phyloP scores from a whole-genome alignment of 2,797 vertebrate species.

The Falco berigora region DNA sequence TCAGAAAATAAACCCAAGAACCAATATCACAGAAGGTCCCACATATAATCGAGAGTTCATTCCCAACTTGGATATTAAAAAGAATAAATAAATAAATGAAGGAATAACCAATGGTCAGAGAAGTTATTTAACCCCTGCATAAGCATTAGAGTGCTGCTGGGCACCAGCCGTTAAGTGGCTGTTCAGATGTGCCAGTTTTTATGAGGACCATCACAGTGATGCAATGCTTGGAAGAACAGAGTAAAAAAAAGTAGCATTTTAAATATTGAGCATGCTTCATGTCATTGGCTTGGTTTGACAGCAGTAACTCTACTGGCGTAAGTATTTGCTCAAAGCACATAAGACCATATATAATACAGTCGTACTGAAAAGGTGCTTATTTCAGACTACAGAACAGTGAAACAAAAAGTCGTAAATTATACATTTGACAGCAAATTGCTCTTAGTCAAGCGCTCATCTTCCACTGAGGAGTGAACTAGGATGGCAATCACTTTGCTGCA shows the following conservation, averaged over 20 bases:
- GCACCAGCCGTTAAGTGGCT: conserved; percentile 72
- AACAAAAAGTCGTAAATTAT: not conserved
- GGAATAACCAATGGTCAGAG: not conserved
- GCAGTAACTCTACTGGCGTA: not conserved
- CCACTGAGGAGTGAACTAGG: not conserved
- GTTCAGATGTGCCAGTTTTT: not conserved
- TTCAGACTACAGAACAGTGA: not conserved
- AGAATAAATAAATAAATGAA: not conserved
- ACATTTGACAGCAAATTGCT: not conserved
- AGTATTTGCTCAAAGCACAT: not conserved
- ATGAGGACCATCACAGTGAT: conserved; percentile 68
- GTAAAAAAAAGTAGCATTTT: not conserved
- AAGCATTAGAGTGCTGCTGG: conserved; percentile 67
- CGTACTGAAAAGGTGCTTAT: conserved; percentile 19
- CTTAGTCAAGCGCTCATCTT: not conserved
- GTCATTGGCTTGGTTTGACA: not conserved
- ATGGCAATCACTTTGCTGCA: not conserved
- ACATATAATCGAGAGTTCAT: not conserved
- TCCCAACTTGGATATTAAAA: not conserved
- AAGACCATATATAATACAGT: conserved; percentile 21
- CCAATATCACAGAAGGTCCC: not conserved
- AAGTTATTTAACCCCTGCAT: conserved; percentile 19
- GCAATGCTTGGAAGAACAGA: conserved; percentile 45
- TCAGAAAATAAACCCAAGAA: conserved; percentile 43
- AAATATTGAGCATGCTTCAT: not conserved